Evolutionary conservation across 2,113 vertebrate species (phyloP), one percentile per base, ranked within the genome.

Genomic region (Corvus hawaiiensis): DNA sequence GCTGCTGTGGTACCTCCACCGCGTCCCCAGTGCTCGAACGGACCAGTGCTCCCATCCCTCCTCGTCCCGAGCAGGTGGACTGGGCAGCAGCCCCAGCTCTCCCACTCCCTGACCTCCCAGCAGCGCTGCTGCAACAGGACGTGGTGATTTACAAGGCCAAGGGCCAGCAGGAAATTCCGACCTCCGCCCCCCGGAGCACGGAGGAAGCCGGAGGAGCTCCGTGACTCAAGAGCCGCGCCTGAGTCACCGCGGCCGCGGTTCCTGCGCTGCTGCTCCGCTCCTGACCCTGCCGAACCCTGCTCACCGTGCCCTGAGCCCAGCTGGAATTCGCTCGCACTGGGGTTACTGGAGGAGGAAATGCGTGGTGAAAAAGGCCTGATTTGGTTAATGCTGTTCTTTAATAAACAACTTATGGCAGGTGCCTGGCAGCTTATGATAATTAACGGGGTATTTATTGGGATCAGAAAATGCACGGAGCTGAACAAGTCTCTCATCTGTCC

Each of bases 111-210:
- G 62, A 21, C 74, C 87, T 82, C 24, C 33, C 63, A 1, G 92
- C 84, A 32, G 81, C 12, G 0, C 54, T 19, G 52, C 90, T 41
- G 75, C 87, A 30, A 51, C 93, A 92, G 93, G 90, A 96, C 88
- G n/a, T 20, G 75, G 76, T 68, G 93, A 90, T 94, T 94, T 94
- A 61, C 90, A 81, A 22, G 93, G 93, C 51, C 54, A 37, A 63
- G 4, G 88, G 92, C 90, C 94, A 84, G 96, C 96, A 97, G 96
- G 94, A 97, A 97, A 97, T 96, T 94, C 96, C 96, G 87, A 67
- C 96, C 94, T 96, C 96, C 92, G 4, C 93, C 96, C 85, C 87
- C 83, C 89, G 14, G 93, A 85, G 94, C 14, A 33, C 78, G 94
- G 85, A 91, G 93, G 96, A 95, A 96, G 96, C 89, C 8, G 78